phyloP scores from a whole-genome alignment of 2,113 vertebrate genomes.

The Alosa alosa region DNA sequence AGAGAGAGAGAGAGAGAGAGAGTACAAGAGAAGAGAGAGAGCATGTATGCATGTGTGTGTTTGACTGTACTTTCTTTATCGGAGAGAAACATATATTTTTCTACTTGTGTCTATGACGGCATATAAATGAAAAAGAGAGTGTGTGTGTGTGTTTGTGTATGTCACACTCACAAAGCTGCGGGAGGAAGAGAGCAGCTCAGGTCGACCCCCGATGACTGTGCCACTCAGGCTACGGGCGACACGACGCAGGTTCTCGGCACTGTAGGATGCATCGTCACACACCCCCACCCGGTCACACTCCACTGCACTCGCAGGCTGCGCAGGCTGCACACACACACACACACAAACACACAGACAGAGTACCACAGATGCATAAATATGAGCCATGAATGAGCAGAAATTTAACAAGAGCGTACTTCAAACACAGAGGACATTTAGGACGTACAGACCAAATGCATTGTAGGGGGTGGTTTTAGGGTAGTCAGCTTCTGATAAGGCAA shows the following conservation, averaged over 20 bases:
- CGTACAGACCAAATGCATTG: neutral
- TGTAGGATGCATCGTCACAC: constrained; percentile 77
- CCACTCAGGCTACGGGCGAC: constrained; percentile 82
- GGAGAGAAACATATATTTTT: neutral
- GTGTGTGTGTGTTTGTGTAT: constrained; percentile 20
- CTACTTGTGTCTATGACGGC: neutral
- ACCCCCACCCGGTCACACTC: constrained; percentile 42
- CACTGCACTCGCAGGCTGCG: constrained; percentile 51
- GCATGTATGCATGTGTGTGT: neutral
- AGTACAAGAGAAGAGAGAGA: neutral
- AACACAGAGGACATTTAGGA: neutral
- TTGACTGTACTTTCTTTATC: neutral
- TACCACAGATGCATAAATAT: neutral
- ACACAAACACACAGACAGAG: neutral
- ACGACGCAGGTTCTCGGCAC: constrained; percentile 83
- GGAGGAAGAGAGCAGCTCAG: constrained; percentile 71
- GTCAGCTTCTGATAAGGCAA: neutral
- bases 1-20: no score
- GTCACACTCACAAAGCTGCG: constrained; percentile 77
- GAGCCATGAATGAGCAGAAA: neutral
- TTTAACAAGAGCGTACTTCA: neutral
- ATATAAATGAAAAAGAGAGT: neutral
- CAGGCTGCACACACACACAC: neutral
- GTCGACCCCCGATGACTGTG: constrained; percentile 70
- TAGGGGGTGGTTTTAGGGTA: neutral